Evolutionary conservation across 1,140 invertebrate genomes (phyloP), one percentile per base, ranked within the genome.

Genomic region (Elymnias hypermnestra): DNA sequence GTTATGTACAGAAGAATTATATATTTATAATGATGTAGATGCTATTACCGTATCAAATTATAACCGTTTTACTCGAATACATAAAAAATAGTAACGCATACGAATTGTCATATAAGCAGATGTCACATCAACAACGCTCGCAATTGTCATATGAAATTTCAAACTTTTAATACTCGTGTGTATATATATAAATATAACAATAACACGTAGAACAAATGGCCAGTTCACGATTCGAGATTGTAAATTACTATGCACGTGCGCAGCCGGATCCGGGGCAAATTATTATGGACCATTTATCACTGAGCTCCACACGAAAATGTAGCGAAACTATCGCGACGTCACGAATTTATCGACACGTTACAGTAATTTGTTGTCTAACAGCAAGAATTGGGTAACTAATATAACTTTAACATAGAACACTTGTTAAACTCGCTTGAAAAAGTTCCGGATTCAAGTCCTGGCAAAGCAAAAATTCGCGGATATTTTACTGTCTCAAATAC

Each of bases 281-380:
- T 45, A 51, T 52, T 57, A 52, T 33, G 39, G 12, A 36, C 9
- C 17, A 48, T 53, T 53, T 49, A 49, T 49, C 29, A 40, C 50
- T 49, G 14, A 13, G 38, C 25, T 14, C 43, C 39, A 43, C 40
- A 54, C 52, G 39, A 39, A 54, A 48, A 31, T 37, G 35, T 2
- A 17, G 37, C 29, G 3, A 35, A 40, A 31, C 6, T 22, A 35
- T 33, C 21, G 15, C 7, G 13, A 33, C 38, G 29, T 47, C 44
- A 39, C 40, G 40, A 43, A 43, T 33, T 43, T 42, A 42, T 42
- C 18, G 28, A 42, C 25, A 33, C 31, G 13, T 17, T 17, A 7
- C 15, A 8, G 10, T 42, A 19, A 29, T 42, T 41, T 41, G 25
- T 33, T 28, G 25, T 12, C n/a, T n/a, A n/a, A n/a, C n/a, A n/a